A percentile compares a stretch with the other conserved stretches of the same genome.
phyloP scores from a whole-genome alignment of 2,113 vertebrate genomes.

The Megaceryle torquata region DNA sequence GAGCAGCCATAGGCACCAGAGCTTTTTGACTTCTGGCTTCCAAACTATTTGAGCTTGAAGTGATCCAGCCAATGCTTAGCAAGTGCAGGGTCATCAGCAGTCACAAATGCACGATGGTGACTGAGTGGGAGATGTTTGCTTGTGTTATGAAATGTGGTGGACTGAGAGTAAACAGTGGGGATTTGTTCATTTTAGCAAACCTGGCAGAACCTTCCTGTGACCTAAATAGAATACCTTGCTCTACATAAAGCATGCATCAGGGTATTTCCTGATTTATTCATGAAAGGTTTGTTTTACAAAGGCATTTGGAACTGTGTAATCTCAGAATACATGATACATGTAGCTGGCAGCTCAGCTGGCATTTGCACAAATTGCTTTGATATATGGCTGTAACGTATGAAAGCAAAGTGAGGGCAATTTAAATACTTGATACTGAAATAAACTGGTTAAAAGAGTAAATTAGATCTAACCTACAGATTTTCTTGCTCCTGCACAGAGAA shows the following conservation, averaged over 20 bases:
- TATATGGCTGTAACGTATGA: slow-evolving; percentile 71
- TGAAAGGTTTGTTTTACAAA: slow-evolving; percentile 84
- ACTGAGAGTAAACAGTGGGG: slow-evolving; percentile 71
- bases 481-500: slow-evolving; percentile 12
- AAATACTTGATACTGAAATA: slow-evolving; percentile 72
- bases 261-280: slow-evolving; percentile 86
- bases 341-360: slow-evolving; percentile 74
- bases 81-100: slow-evolving; percentile 60
- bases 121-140: slow-evolving; percentile 65
- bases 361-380: slow-evolving; percentile 82
- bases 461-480: slow-evolving; percentile 65
- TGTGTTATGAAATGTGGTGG: slow-evolving; percentile 70
- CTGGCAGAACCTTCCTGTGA: slow-evolving; percentile 81
- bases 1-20: not conserved
- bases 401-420: slow-evolving; percentile 70
- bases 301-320: slow-evolving; percentile 78
- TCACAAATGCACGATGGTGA: slow-evolving; percentile 24
- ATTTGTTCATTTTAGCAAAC: slow-evolving; percentile 82
- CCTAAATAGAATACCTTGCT: slow-evolving; percentile 85
- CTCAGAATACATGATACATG: slow-evolving; percentile 80
- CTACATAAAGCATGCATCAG: slow-evolving; percentile 83
- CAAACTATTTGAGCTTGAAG: slow-evolving; percentile 26
- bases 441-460: slow-evolving; percentile 71
- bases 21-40: slow-evolving; percentile 5
- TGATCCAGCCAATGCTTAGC: slow-evolving; percentile 40